Percentiles rank a stretch among this genome's conserved stretches.
phyloP scores from a whole-genome alignment of 2,113 vertebrate species.

The Myodes glareolus region DNA sequence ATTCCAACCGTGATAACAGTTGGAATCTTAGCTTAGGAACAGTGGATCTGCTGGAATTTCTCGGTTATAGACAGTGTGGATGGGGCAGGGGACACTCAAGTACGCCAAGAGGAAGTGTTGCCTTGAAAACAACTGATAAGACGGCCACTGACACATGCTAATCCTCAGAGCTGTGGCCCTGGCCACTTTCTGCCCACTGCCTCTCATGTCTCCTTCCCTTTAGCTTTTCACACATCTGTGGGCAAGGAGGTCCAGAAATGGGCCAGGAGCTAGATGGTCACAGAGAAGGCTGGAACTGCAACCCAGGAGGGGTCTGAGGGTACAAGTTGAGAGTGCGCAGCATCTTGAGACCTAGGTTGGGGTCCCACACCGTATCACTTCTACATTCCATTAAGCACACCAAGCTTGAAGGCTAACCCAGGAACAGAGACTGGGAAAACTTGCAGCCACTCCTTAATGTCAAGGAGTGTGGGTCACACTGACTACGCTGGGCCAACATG shows the following conservation, averaged over 20 bases:
- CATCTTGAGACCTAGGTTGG: background rate
- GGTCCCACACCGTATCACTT: background rate
- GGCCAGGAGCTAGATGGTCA: background rate
- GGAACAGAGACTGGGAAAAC: background rate
- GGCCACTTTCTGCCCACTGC: fast-evolving
- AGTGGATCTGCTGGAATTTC: background rate
- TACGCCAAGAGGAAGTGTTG: background rate
- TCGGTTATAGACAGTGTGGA: background rate
- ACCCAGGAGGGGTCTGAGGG: background rate
- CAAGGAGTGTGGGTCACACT: background rate
- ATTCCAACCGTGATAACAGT: background rate
- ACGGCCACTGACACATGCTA: background rate
- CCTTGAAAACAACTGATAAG: background rate
- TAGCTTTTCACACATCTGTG: background rate
- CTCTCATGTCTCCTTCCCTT: background rate
- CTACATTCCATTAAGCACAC: background rate
- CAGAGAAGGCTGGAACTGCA: background rate
- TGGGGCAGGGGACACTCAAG: background rate
- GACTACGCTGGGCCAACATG: fast-evolving
- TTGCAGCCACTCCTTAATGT: background rate
- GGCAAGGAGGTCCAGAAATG: background rate
- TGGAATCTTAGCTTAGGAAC: background rate
- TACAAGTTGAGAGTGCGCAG: background rate
- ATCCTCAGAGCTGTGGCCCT: background rate
- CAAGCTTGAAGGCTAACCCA: no score